Base-by-base conservation (phyloP, 2,113 vertebrate genomes). In the Pedionomus torquatus region DNA sequence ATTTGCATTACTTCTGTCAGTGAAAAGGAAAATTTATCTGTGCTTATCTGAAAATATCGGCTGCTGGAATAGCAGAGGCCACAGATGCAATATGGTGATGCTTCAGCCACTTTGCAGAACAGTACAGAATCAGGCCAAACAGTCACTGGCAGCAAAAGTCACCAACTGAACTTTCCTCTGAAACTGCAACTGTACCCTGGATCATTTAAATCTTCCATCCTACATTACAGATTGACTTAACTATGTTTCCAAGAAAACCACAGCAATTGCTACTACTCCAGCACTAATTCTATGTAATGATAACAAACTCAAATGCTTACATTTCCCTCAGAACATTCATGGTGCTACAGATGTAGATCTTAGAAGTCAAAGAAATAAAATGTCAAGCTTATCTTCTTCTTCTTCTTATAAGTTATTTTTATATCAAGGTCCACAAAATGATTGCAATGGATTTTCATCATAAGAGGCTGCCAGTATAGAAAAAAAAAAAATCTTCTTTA, bases 1-100 rank as follows among this genome's bases (percentile, higher is more conserved):
- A 95, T 44, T 94, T 91, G 72, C 66, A 85, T 95, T 87, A 81
- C 17, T 87, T 90, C 65, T 72, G 82, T 37, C 82, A 66, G 57
- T 75, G 94, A 96, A 88, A 11, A 83, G 48, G 60, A 84, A 90
- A 89, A 92, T 71, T 55, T 60, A 78, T 46, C 60, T 77, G 52
- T 5, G 30, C 44, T 87, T 77, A 58, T 75, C 72, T 87, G 72
- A 84, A 90, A 87, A 84, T 89, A 93, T 41, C 52, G 70, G 44
- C 44, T 69, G 51, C 46, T 77, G 10, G 3, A 81, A 80, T 26
- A 92, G 74, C 83, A 92, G 37, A 89, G 61, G 54, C 77, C 83
- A 69, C 49, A 72, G 83, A 49, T 58, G 61, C 74, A 90, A 19
- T 10, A 78, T 4, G 30, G 80, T 57, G 83, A 81, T 52, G 65